Evolutionary conservation across 2,113 vertebrate species (phyloP), one percentile per base, ranked within the genome.

Genomic region (Strix aluco): DNA sequence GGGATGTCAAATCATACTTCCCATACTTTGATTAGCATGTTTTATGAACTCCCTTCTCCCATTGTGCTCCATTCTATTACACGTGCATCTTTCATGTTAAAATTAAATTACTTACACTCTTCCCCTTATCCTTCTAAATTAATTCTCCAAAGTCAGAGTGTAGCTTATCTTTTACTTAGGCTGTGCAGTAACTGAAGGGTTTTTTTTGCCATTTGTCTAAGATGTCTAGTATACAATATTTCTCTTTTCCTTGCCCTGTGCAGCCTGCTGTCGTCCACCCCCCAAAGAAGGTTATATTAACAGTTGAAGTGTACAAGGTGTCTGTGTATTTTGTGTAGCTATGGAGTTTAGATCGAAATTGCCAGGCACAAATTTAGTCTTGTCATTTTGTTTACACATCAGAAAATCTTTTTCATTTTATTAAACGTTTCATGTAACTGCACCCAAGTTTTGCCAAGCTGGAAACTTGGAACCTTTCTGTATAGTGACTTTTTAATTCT

Each of bases 401-500:
- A 11, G 93, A 97, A 98, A 74, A 96, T 97, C 79, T 96, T 95
- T 92, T 97, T 97, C 96, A 97, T 98, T 98, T 98, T 98, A 98
- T 98, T 98, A 97, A 98, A 97, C 94, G 98, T 98, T 98, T 98
- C 98, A 98, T 98, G 98, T 98, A 98, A 98, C 97, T 98, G 97
- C 98, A 97, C 97, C 98, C 98, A 98, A 98, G 98, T 98, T 98
- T 98, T 98, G 96, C 98, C 98, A 98, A 97, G 96, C 98, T 97
- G 98, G 98, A 95, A 98, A 98, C 97, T 98, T 98, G 98, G 98
- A 97, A 95, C 79, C 95, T 98, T 98, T 98, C 98, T 98, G 98
- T 98, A 98, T 98, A 98, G 98, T 98, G 98, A 98, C 97, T 98
- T 98, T 98, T 98, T 98, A 98, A 98, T 98, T 98, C 97, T 98